Evolutionary conservation across 2,113 vertebrate species (phyloP).

Genomic region (Phylloscopus whistleri): DNA sequence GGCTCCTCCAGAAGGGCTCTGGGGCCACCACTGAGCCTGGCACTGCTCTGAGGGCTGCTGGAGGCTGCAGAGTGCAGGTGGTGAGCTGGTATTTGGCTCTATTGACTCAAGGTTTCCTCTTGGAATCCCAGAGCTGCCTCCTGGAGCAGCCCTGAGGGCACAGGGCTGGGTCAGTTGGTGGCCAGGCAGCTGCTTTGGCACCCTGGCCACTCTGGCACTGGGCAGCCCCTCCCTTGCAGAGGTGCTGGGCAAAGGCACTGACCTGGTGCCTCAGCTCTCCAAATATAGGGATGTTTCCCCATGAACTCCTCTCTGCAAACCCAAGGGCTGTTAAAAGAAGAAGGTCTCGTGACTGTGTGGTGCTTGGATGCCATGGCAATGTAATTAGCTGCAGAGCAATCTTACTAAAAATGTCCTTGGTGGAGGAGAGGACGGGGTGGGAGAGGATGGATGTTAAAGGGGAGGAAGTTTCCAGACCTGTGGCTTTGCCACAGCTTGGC

Average conservation of each 20-base stretch:
- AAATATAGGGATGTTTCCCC: neutral
- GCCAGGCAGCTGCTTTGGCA: neutral
- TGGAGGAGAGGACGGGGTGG: conserved; percentile 8
- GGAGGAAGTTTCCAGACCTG: neutral
- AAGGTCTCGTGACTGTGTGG: conserved; percentile 49
- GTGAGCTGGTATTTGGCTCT: neutral
- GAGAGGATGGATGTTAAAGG: neutral
- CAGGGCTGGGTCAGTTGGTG: neutral
- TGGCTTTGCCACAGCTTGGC: neutral
- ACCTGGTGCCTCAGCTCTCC: neutral
- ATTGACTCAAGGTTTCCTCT: neutral
- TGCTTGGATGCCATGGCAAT: conserved; percentile 60
- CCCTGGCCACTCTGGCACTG: neutral
- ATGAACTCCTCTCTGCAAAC: neutral
- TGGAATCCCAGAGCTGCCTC: neutral
- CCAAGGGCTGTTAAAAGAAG: conserved; percentile 30
- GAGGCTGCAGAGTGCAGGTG: neutral
- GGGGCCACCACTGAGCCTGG: neutral
- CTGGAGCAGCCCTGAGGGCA: neutral
- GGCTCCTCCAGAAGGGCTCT: neutral
- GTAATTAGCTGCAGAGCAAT: conserved; percentile 41
- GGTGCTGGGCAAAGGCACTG: neutral
- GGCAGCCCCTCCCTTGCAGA: neutral
- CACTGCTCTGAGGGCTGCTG: neutral
- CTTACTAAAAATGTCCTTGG: conserved; percentile 59